Evolutionary conservation across 2,888 invertebrate genomes (phyloP).

Genomic region (Frankliniella fusca): DNA sequence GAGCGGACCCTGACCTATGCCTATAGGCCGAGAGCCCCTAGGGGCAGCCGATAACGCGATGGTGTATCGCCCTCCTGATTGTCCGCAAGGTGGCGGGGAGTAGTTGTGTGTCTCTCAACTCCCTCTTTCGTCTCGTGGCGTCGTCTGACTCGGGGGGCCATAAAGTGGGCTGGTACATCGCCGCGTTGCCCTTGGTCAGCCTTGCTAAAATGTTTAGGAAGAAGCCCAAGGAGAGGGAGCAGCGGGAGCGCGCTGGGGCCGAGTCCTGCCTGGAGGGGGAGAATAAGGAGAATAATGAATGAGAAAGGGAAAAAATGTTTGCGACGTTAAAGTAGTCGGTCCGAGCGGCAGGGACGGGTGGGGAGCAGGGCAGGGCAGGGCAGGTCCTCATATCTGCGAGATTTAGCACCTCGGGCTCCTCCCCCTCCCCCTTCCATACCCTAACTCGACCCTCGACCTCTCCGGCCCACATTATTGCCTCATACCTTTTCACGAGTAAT

Average conservation of each 20-base stretch:
- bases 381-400: neutral
- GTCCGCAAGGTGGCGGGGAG: too few relatives aligned
- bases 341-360: neutral
- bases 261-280: neutral
- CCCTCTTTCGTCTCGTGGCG: too few relatives aligned
- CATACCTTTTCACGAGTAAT: neutral
- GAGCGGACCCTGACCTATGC: neutral
- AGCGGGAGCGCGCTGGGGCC: neutral
- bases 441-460: neutral
- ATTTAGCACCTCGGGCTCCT: neutral
- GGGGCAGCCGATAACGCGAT: too few relatives aligned
- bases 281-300: neutral
- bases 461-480: neutral
- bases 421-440: neutral
- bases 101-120: too few relatives aligned
- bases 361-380: neutral
- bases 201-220: neutral
- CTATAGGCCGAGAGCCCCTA: neutral
- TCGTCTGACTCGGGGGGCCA: neutral
- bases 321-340: neutral
- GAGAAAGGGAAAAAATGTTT: neutral
- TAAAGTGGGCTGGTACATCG: neutral
- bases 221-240: neutral
- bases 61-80: too few relatives aligned
- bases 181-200: neutral